Evolutionary conservation across 2,888 invertebrate genomes (phyloP).

Genomic region (Schizotus pectinicornis): DNA sequence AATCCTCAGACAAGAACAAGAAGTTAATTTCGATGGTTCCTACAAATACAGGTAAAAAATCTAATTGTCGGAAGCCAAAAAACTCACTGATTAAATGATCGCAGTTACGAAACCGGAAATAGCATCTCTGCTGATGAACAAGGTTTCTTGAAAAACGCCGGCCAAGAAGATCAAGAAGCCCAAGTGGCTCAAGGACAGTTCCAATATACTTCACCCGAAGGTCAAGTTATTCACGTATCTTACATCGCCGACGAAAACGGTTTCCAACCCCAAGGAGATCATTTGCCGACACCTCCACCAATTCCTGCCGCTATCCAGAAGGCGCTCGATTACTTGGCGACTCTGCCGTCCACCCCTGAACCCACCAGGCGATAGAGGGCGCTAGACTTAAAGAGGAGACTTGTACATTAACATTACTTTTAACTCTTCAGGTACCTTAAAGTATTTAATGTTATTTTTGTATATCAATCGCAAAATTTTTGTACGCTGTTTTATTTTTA

Average conservation of each 20-base stretch:
- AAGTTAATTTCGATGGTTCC: conserved; percentile 73
- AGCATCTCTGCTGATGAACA: conserved; percentile 65
- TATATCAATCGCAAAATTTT: background rate
- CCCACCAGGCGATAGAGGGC: conserved; percentile 18
- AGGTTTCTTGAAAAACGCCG: conserved; percentile 65
- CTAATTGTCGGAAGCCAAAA: background rate
- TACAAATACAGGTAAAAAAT: conserved; percentile 62
- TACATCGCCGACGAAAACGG: conserved; percentile 76
- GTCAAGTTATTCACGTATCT: conserved; percentile 59
- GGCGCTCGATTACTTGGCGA: conserved; percentile 69
- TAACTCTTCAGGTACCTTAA: conserved; percentile 22
- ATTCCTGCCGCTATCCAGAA: conserved; percentile 72
- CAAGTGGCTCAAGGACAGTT: conserved; percentile 65
- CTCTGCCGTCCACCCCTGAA: conserved; percentile 62
- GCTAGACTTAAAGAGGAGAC: background rate
- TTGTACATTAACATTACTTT: background rate
- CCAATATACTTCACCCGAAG: conserved; percentile 66
- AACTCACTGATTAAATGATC: conserved; percentile 18
- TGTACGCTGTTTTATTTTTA: background rate
- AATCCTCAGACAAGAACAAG: conserved; percentile 70
- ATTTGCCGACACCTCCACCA: conserved; percentile 70
- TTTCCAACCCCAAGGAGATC: conserved; percentile 68
- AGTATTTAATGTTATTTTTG: background rate
- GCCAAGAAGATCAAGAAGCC: conserved; percentile 61
- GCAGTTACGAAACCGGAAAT: conserved; percentile 66